Evolutionary conservation across 1,140 invertebrate species (phyloP), one percentile per base, ranked within the genome.

Genomic region (Drosophila bifasciata): DNA sequence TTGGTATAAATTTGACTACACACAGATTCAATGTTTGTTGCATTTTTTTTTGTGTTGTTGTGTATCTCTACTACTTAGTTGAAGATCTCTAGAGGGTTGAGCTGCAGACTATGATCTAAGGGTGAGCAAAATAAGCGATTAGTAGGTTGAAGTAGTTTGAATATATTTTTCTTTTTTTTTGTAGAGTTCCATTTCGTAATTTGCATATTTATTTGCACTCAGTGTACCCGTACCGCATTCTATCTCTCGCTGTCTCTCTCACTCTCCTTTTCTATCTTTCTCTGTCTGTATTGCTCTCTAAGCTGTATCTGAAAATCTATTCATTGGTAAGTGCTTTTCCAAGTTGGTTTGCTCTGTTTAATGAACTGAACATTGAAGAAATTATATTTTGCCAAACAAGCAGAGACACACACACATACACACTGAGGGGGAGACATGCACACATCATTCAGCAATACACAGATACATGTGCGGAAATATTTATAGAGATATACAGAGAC

Each of bases 381-480:
- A 88, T 83, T 81, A 88, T 86, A 78, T 88, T 83, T 83, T 81
- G 78, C 78, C 73, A 76, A 81, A 66, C 73, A 77, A 76, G 78
- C 77, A 78, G 41, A 53, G 48, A 41, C 49, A 44, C 41, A 64
- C 41, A 49, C 44, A 51, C 7, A 46, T 16, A 23, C 39, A 32
- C 28, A 52, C 32, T 36, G 19, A 19, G 39, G 57, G 49, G 48
- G 19, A 3, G 19, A 25, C 25, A 25, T 8, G 16, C 2, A 28
- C 52, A 28, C 32, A 36, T 32, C 28, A 32, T 32, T 32, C 28
- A 11, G 32, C 3, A 25, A 36, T 11, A 36, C 32, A 36, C 9
- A 36, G 9, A 17, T 16, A 58, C 60, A 63, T 52, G 60, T 46
- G 53, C 19, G 25, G 25, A 56, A 46, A 23, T 44, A 57, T 51